Conservation (phyloP, 2,888 invertebrate species). For the Amphipyra berbera region DNA sequence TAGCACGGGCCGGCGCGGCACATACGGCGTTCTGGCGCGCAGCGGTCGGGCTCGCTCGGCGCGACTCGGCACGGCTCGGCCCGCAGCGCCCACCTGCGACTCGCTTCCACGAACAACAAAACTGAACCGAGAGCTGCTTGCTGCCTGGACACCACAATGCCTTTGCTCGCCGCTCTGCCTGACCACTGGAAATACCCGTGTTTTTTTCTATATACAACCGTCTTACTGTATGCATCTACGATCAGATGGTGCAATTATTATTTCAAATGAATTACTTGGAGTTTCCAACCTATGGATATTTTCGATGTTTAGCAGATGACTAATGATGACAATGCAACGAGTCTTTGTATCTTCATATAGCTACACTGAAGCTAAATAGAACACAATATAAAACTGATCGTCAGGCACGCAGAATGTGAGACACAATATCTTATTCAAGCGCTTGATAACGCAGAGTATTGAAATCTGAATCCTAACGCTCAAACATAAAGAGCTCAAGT, state of each 20-base stretch:
- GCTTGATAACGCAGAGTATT: slow-evolving; percentile 60
- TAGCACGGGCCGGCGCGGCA: slow-evolving; percentile 54
- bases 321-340: too few relatives aligned
- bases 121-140: slow-evolving; percentile 73
- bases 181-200: slow-evolving; percentile 72
- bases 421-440: slow-evolving; percentile 47
- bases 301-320: slow-evolving; percentile 1
- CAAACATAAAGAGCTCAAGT: slow-evolving; percentile 74
- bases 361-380: slow-evolving; percentile 5
- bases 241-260: slow-evolving; percentile 42
- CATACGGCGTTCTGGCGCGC: slow-evolving; percentile 68
- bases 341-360: neutral
- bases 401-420: slow-evolving; percentile 28
- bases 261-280: slow-evolving; percentile 1
- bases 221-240: slow-evolving; percentile 33
- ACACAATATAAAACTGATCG: slow-evolving; percentile 15
- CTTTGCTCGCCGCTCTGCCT: slow-evolving; percentile 63
- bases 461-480: slow-evolving; percentile 67
- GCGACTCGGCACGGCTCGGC: slow-evolving; percentile 67
- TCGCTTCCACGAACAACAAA: slow-evolving; percentile 85
- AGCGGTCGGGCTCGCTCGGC: slow-evolving; percentile 55
- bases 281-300: slow-evolving; percentile 6
- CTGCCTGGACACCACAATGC: slow-evolving; percentile 69
- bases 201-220: slow-evolving; percentile 36
- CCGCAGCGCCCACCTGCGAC: slow-evolving; percentile 86